A percentile compares a stretch with the other conserved stretches of the same genome.
Evolutionary conservation across 2,797 vertebrate genomes (phyloP).

Genomic region (Arremon aurantiirostris): DNA sequence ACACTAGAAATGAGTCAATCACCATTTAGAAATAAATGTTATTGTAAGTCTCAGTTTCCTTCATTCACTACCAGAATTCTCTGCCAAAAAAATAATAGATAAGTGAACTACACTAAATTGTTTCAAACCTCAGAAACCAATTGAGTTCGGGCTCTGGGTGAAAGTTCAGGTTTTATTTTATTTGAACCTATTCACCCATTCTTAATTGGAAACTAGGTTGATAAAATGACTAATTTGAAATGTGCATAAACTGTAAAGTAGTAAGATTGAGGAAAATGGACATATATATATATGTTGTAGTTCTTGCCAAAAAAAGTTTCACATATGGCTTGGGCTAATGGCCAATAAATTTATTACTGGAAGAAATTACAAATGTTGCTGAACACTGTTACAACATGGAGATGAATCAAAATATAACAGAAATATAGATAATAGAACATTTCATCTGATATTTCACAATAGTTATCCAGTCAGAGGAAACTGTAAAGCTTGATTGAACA

Average conservation of each 20-base stretch:
- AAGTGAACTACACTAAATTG: background rate
- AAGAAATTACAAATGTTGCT: slow-evolving; percentile 52
- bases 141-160: background rate
- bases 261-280: background rate
- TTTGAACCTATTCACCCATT: slow-evolving; percentile 11
- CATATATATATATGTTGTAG: background rate
- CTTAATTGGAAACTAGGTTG: slow-evolving; percentile 48
- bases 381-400: slow-evolving; percentile 41
- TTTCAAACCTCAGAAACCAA: slow-evolving; percentile 35
- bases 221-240: slow-evolving; percentile 40
- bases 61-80: background rate
- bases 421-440: slow-evolving; percentile 64
- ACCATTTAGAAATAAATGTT: background rate
- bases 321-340: slow-evolving; percentile 37
- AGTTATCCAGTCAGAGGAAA: slow-evolving; percentile 75
- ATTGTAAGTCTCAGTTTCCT: background rate
- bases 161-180: slow-evolving; percentile 46
- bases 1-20: background rate
- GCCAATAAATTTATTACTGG: slow-evolving; percentile 23
- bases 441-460: slow-evolving; percentile 68
- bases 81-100: background rate
- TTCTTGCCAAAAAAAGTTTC: slow-evolving; percentile 8
- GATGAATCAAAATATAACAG: slow-evolving; percentile 62
- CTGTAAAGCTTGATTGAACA: slow-evolving; percentile 88
- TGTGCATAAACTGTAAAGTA: slow-evolving; percentile 41